These are phyloP conservation scores for Cloeon dipterum DNA, from an alignment of 2,888 invertebrate species.

Conservation along the genomic window DNA sequence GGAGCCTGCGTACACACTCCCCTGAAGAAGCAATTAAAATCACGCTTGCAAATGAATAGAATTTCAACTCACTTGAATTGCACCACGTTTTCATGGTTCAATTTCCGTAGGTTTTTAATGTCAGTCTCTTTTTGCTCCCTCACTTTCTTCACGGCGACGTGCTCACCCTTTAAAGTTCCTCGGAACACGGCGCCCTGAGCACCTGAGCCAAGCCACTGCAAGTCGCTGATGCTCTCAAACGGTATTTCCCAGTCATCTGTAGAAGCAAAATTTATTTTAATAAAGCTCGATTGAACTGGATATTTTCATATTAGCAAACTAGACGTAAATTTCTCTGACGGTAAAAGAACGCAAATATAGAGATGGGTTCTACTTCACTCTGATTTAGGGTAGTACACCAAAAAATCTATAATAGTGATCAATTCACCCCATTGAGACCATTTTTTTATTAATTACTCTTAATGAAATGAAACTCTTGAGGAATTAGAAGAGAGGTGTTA, in stretches of 20 bases:
- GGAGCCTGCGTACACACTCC: conserved; percentile 87
- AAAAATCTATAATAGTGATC: no score
- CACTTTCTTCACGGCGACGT: conserved; percentile 92
- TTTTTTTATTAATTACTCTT: no score
- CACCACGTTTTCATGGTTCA: conserved; percentile 90
- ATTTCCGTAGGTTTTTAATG: conserved; percentile 70
- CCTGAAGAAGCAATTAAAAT: conserved; percentile 21
- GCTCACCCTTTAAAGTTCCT: conserved; percentile 56
- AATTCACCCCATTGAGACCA: no score
- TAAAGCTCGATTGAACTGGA: conserved; percentile 3
- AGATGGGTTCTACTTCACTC: no score
- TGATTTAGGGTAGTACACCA: no score
- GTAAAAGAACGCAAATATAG: no score
- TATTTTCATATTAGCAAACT: no score
- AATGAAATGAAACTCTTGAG: no score
- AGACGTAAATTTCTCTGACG: no score
- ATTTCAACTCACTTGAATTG: conserved; percentile 37
- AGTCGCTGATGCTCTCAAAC: conserved; percentile 68
- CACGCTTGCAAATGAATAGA: not conserved
- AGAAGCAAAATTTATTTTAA: conserved; percentile 5
- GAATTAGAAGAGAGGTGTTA: no score
- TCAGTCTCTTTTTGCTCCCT: conserved; percentile 80
- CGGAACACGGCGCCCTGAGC: conserved; percentile 91
- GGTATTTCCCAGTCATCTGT: conserved; percentile 86
- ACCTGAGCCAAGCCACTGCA: conserved; percentile 83